A percentile compares a stretch with the other conserved stretches of the same genome.
phyloP scores from a whole-genome alignment of 2,113 vertebrate genomes.

The Cavia porcellus region DNA sequence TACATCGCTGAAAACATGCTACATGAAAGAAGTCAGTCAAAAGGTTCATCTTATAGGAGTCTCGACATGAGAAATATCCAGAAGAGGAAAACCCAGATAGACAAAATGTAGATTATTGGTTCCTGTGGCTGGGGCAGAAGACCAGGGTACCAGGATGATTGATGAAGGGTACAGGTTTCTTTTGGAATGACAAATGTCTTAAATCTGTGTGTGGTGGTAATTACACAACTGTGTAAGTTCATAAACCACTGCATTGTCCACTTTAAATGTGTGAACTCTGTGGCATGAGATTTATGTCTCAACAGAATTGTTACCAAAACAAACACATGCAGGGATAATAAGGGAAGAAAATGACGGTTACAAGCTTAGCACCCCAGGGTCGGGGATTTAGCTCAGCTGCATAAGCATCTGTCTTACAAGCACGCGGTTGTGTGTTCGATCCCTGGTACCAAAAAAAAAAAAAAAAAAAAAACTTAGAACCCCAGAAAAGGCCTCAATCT shows the following conservation, averaged over 20 bases:
- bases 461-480: background rate
- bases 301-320: background rate
- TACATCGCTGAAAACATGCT: background rate
- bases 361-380: no score
- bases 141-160: no score
- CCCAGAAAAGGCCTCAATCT: no score
- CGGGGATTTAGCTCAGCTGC: no score
- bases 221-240: background rate
- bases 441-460: no score
- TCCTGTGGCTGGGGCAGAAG: no score
- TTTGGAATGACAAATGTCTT: background rate
- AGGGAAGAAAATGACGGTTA: background rate
- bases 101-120: background rate
- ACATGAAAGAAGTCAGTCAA: background rate
- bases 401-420: no score
- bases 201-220: background rate
- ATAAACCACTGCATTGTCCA: background rate
- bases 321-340: background rate
- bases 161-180: background rate
- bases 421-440: no score
- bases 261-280: no score
- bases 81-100: background rate
- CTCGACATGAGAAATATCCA: background rate
- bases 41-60: background rate
- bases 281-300: background rate